Percentiles rank a stretch among this genome's conserved stretches.
phyloP scores from a whole-genome alignment of 2,888 invertebrate genomes.

The Schrankia costaestrigalis region DNA sequence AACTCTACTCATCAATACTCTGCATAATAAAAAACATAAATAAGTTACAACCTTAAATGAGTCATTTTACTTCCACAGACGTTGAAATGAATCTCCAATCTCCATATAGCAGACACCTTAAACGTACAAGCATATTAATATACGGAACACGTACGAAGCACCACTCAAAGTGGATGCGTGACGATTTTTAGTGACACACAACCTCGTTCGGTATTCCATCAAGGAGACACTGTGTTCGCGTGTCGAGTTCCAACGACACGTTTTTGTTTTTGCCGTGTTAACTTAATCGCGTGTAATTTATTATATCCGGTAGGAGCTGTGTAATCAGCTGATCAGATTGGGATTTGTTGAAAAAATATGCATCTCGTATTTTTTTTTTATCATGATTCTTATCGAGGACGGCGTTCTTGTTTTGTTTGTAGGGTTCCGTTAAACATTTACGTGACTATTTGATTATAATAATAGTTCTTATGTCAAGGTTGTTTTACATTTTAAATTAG shows the following conservation, averaged over 20 bases:
- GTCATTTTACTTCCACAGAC: conserved; percentile 7
- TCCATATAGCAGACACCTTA: conserved; percentile 7
- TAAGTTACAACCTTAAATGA: conserved; percentile 3
- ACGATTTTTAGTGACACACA: conserved; percentile 41
- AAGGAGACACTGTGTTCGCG: conserved; percentile 24
- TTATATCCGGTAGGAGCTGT: conserved; percentile 12
- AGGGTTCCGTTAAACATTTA: no score
- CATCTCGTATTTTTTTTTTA: neutral
- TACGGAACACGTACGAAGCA: conserved; percentile 36
- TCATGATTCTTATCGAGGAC: no score
- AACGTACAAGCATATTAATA: conserved; percentile 20
- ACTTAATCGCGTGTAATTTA: conserved; percentile 13
- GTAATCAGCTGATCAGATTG: conserved; percentile 13
- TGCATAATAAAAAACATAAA: no score
- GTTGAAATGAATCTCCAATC: conserved; percentile 14
- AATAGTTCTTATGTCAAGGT: no score
- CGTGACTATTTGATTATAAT: no score
- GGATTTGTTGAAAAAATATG: conserved; percentile 5
- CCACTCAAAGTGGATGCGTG: conserved; percentile 41
- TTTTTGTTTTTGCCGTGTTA: conserved; percentile 11
- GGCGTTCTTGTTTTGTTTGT: no score
- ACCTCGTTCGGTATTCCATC: conserved; percentile 28
- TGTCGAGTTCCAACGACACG: conserved; percentile 11
- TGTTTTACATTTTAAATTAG: no score
- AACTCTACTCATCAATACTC: neutral